Evolutionary conservation across 2,113 vertebrate genomes (phyloP).

Genomic region (Ranitomeya imitator): DNA sequence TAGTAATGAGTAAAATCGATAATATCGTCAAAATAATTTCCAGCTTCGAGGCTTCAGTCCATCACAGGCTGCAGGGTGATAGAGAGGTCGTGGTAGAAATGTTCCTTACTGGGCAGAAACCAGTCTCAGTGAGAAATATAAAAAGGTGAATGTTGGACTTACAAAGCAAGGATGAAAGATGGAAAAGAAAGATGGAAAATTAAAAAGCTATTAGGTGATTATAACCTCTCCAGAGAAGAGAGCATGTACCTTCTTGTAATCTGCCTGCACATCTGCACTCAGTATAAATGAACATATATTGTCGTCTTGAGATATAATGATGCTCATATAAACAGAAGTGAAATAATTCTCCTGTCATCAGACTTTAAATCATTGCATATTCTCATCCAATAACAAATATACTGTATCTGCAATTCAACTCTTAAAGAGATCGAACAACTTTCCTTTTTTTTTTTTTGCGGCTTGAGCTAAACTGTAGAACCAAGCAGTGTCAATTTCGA

Average conservation of each 20-base stretch:
- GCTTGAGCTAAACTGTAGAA: no score
- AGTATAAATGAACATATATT: slow-evolving; percentile 37
- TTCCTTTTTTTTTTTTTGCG: no score
- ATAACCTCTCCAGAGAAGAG: background rate
- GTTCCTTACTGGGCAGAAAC: background rate
- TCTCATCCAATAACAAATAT: background rate
- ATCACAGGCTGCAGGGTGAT: background rate
- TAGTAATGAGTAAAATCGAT: background rate
- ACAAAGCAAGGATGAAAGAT: background rate
- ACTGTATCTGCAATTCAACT: no score
- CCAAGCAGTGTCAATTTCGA: no score
- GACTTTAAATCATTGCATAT: slow-evolving; percentile 38
- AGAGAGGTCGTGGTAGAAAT: background rate
- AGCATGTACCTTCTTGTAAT: background rate
- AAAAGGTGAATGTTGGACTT: background rate
- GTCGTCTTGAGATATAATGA: slow-evolving; percentile 35
- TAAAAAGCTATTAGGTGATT: background rate
- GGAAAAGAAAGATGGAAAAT: background rate
- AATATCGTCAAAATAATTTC: slow-evolving; percentile 1
- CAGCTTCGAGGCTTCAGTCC: background rate
- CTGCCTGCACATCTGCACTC: slow-evolving; percentile 37
- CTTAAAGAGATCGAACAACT: no score
- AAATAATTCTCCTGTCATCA: slow-evolving; percentile 44
- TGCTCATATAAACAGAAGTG: slow-evolving; percentile 40
- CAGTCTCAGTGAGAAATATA: background rate